Base-by-base conservation (phyloP, 2,113 vertebrate species). In the Craseonycteris thonglongyai region DNA sequence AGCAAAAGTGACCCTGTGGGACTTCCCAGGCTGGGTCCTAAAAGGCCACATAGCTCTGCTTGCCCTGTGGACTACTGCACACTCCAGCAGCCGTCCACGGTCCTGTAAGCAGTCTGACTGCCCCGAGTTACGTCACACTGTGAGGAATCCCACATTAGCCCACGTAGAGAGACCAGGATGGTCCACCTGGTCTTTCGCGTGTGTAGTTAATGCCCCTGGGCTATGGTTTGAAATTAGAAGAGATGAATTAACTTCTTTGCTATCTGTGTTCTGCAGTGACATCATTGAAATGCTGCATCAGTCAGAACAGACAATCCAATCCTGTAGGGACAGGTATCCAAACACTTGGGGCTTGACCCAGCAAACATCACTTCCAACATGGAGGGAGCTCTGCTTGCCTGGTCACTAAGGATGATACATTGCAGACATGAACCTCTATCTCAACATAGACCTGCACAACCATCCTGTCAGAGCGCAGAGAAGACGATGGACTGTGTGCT, bases 401-500 rank as follows among this genome's bases (percentile, higher is more conserved):
- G n/a, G 35, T 19, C 47, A 51, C 38, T 16, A 10, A 38, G 54
- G 5, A n/a, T n/a, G n/a, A n/a, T n/a, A n/a, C n/a, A n/a, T n/a
- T n/a, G n/a, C 10, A 61, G 58, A 80, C 7, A 4, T 1, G n/a
- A 18, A 49, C 7, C 7, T 45, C 35, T 3, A 15, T 42, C 69
- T 76, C 38, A 24, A 35, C 16, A 18, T 3, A 0, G 8, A 22
- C 21, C 22, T 82, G 35, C 1, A 7, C 9, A 8, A 3, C 22
- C 7, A 26, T 0, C 16, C 26, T 18, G 19, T 5, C 0, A 24
- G 47, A 13, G 7, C 3, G 1, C 54, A 63, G 45, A 40, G 15
- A 21, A n/a, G 40, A 14, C 3, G 0, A 6, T 24, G 24, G 18
- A 40, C 35, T 8, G 1, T 3, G 6, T 5, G 2, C 12, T 1